Evolutionary conservation across 2,113 vertebrate species (phyloP).

Genomic region (Corapipo altera): DNA sequence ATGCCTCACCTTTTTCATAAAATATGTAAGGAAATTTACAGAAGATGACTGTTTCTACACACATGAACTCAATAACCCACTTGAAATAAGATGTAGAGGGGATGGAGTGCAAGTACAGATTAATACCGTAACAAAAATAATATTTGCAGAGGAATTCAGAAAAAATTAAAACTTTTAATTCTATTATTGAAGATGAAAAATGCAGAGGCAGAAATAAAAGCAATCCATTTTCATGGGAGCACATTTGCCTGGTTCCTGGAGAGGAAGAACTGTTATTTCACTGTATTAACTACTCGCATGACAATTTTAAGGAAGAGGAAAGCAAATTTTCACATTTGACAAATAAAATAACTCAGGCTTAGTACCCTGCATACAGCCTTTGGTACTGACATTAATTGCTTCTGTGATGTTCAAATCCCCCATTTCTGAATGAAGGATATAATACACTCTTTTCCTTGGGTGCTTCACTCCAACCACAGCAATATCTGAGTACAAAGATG

Average conservation of each 20-base stretch:
- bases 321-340: neutral
- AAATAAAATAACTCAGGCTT: neutral
- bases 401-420: neutral
- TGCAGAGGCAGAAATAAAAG: neutral
- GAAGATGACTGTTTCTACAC: neutral
- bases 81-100: neutral
- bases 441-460: neutral
- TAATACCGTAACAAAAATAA: neutral
- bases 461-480: neutral
- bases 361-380: neutral
- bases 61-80: neutral
- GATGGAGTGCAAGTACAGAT: neutral
- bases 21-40: neutral
- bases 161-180: neutral
- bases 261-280: neutral
- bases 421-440: neutral
- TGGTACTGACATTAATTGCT: neutral
- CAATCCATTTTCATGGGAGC: neutral
- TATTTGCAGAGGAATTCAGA: neutral
- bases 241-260: neutral
- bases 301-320: neutral
- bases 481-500: neutral
- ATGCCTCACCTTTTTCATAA: neutral
- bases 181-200: neutral
- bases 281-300: neutral